Evolutionary conservation across 1,140 invertebrate species (phyloP).

Genomic region (Bombus huntii): DNA sequence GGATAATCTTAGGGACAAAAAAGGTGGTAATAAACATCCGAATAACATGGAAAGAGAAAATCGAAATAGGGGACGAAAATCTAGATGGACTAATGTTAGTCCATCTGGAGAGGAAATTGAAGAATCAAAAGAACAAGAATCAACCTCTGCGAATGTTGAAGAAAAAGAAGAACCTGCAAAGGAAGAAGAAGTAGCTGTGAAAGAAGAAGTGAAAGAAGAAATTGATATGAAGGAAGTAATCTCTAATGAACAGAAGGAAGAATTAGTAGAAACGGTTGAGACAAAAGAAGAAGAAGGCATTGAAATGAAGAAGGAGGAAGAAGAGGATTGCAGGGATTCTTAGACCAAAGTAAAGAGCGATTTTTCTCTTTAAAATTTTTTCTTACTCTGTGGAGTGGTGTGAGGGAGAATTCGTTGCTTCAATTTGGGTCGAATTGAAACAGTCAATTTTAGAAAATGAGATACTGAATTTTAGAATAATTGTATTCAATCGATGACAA

Average conservation of each 20-base stretch:
- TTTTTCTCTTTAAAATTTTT: conserved; percentile 52
- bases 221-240: conserved; percentile 25
- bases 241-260: conserved; percentile 16
- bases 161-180: conserved; percentile 17
- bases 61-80: conserved; percentile 76
- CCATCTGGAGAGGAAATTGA: conserved; percentile 65
- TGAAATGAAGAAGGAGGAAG: conserved; percentile 35
- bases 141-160: conserved; percentile 10
- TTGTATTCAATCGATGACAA: conserved; percentile 21
- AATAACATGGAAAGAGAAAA: conserved; percentile 70
- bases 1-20: conserved; percentile 60
- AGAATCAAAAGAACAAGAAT: conserved; percentile 54
- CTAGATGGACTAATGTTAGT: conserved; percentile 80
- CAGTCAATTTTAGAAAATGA: conserved; percentile 16
- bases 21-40: conserved; percentile 47
- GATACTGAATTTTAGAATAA: conserved; percentile 9
- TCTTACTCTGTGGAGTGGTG: conserved; percentile 52
- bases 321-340: conserved; percentile 54
- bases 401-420: conserved; percentile 42
- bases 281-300: conserved; percentile 6
- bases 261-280: conserved; percentile 2
- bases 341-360: conserved; percentile 56
- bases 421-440: conserved; percentile 11
- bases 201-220: conserved; percentile 33
- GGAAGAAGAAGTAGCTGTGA: conserved; percentile 16